A percentile compares a stretch with the other conserved stretches of the same genome.
Evolutionary conservation across 2,888 invertebrate species (phyloP).

Genomic region (Troilus luridus): DNA sequence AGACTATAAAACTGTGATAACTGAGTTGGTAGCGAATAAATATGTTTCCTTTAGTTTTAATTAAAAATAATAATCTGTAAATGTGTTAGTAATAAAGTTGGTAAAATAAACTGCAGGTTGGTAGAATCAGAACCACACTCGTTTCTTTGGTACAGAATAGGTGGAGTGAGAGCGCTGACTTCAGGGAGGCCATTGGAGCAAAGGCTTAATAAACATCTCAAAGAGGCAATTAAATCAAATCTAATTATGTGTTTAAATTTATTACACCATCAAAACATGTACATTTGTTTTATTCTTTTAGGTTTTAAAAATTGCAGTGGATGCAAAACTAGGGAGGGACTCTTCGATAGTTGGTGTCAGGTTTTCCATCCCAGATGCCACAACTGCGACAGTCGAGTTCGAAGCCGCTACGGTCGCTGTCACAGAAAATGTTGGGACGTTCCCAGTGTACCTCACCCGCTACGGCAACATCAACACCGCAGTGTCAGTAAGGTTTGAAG

Average conservation of each 20-base stretch:
- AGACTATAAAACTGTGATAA: too few relatives aligned
- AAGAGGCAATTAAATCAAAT: conserved; percentile 69
- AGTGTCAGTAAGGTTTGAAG: conserved; percentile 12
- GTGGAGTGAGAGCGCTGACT: conserved; percentile 71
- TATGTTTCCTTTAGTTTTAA: too few relatives aligned
- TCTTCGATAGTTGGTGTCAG: not conserved
- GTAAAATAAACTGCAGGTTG: conserved; percentile 67
- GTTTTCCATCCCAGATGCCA: not conserved
- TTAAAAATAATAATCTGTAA: too few relatives aligned
- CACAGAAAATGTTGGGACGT: conserved; percentile 72
- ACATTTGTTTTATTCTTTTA: not conserved
- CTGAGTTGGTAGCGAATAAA: too few relatives aligned
- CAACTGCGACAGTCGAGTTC: conserved; percentile 70
- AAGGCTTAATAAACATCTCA: conserved; percentile 70
- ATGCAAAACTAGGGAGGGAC: not conserved
- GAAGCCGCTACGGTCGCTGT: conserved; percentile 72
- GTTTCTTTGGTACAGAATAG: conserved; percentile 75
- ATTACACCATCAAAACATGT: not conserved
- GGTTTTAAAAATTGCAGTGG: not conserved
- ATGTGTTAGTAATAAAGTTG: not conserved
- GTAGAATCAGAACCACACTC: conserved; percentile 72
- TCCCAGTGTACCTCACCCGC: conserved; percentile 69
- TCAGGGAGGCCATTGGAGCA: conserved; percentile 71
- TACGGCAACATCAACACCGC: conserved; percentile 66
- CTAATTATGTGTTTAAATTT: not conserved